Percentiles rank a stretch among this genome's conserved stretches.
phyloP scores from a whole-genome alignment of 2,113 vertebrate genomes.

The Leiothrix lutea region DNA sequence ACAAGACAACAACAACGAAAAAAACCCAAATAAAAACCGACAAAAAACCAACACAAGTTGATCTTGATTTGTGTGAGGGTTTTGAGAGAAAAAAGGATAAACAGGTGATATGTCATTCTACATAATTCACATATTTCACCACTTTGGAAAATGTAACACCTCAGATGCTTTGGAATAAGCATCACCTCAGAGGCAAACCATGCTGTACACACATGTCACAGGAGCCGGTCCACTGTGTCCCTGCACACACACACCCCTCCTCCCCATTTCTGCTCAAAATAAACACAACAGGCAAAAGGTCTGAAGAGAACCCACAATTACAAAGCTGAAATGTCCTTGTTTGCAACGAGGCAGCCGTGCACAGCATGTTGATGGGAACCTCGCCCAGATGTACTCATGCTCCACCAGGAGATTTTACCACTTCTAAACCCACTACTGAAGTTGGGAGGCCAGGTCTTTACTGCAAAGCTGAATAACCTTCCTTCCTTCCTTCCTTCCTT shows the following conservation, averaged over 20 bases:
- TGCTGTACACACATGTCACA: neutral
- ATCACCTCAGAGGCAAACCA: neutral
- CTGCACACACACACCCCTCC: neutral
- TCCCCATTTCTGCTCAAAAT: neutral
- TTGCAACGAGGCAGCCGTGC: neutral
- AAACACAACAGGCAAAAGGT: neutral
- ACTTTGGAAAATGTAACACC: neutral
- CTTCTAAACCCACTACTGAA: neutral
- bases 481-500: neutral
- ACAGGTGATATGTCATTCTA: neutral
- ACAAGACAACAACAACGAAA: too few species aligned
- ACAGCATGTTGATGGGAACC: neutral
- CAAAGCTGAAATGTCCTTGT: neutral
- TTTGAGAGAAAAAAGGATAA: neutral
- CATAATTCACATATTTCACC: neutral
- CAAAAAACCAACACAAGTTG: neutral
- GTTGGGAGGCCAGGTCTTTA: neutral
- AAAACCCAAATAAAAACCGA: rapidly evolving
- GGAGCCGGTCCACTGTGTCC: neutral
- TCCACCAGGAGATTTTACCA: neutral
- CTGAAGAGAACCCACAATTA: neutral
- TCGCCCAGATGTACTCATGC: neutral
- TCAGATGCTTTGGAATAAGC: too few species aligned
- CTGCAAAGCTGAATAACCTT: neutral
- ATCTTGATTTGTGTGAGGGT: neutral